Evolutionary conservation across 2,113 vertebrate genomes (phyloP).

Genomic region (Tetraodon nigroviridis): DNA sequence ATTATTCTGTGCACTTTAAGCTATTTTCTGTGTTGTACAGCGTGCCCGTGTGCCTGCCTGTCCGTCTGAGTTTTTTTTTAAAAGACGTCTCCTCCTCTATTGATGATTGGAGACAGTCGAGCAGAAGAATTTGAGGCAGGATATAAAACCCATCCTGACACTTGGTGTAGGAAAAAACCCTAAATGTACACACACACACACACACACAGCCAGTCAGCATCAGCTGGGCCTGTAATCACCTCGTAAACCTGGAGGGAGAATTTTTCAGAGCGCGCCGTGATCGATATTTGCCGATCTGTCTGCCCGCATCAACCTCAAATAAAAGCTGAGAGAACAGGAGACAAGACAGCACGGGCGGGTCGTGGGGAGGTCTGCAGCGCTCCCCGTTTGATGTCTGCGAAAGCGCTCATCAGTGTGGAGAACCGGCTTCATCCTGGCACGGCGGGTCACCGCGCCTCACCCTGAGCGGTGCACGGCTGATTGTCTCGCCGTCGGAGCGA

Average conservation of each 20-base stretch:
- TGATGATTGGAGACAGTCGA: slow-evolving; percentile 59
- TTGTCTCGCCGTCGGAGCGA: slow-evolving; percentile 67
- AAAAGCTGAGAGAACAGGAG: slow-evolving; percentile 57
- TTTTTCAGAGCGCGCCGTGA: slow-evolving; percentile 65
- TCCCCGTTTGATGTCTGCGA: slow-evolving; percentile 71
- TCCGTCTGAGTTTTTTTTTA: slow-evolving; percentile 18
- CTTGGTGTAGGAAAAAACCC: slow-evolving; percentile 36
- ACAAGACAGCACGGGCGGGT: slow-evolving; percentile 54
- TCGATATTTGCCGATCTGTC: slow-evolving; percentile 74
- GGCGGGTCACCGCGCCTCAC: slow-evolving; percentile 61
- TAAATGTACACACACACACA: slow-evolving; percentile 43
- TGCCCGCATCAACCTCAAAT: slow-evolving; percentile 65
- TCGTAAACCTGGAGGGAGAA: slow-evolving; percentile 68
- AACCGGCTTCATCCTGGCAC: slow-evolving; percentile 55
- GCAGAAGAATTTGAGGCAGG: slow-evolving; percentile 50
- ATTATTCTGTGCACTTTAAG: slow-evolving; percentile 64
- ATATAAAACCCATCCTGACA: slow-evolving; percentile 48
- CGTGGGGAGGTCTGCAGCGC: slow-evolving; percentile 52
- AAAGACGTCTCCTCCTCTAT: slow-evolving; percentile 51
- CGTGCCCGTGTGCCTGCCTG: slow-evolving; percentile 29
- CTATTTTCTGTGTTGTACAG: slow-evolving; percentile 59
- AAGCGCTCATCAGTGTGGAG: slow-evolving; percentile 70
- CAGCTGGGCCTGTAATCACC: slow-evolving; percentile 70
- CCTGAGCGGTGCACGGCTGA: slow-evolving; percentile 61
- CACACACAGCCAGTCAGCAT: slow-evolving; percentile 48